phyloP scores from a whole-genome alignment of 1,140 invertebrate genomes.

The Psilanteris sp. region DNA sequence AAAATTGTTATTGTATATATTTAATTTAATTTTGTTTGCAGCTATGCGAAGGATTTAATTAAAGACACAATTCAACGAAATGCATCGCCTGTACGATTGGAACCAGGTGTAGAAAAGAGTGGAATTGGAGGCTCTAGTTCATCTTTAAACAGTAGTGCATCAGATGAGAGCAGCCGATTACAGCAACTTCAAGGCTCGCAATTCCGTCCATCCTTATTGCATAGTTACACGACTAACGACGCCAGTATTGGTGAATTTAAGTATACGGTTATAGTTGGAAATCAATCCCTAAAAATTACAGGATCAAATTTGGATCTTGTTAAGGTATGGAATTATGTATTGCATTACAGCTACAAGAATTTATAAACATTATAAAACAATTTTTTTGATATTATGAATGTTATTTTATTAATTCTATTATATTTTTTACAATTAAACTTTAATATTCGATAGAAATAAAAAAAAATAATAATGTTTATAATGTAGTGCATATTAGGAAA shows the following conservation, averaged over 20 bases:
- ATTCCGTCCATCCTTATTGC: conserved; percentile 81
- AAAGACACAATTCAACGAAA: conserved; percentile 95
- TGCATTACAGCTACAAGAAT: too few relatives aligned
- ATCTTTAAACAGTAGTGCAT: conserved; percentile 86
- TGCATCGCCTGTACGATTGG: conserved; percentile 90
- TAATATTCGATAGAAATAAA: too few relatives aligned
- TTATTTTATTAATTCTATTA: too few relatives aligned
- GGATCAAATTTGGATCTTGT: conserved; percentile 90
- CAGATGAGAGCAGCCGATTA: conserved; percentile 83
- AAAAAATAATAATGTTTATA: too few relatives aligned
- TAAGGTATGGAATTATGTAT: conserved; percentile 87
- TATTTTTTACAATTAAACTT: too few relatives aligned
- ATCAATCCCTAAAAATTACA: conserved; percentile 90
- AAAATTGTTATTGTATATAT: too few relatives aligned
- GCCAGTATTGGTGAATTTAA: conserved; percentile 91
- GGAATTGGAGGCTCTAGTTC: conserved; percentile 84
- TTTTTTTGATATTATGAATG: too few relatives aligned
- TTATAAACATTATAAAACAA: too few relatives aligned
- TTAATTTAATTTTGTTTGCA: too few relatives aligned
- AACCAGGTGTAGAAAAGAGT: conserved; percentile 81
- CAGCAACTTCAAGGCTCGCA: conserved; percentile 73
- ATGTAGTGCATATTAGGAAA: too few relatives aligned
- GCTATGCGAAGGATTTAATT: conserved; percentile 93
- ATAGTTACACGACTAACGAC: conserved; percentile 91
- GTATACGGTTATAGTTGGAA: conserved; percentile 90